A percentile compares a stretch with the other conserved stretches of the same genome.
These are phyloP conservation scores for Arvicanthis niloticus DNA, from an alignment of 2,113 vertebrate genomes.

Conservation along the genomic window DNA sequence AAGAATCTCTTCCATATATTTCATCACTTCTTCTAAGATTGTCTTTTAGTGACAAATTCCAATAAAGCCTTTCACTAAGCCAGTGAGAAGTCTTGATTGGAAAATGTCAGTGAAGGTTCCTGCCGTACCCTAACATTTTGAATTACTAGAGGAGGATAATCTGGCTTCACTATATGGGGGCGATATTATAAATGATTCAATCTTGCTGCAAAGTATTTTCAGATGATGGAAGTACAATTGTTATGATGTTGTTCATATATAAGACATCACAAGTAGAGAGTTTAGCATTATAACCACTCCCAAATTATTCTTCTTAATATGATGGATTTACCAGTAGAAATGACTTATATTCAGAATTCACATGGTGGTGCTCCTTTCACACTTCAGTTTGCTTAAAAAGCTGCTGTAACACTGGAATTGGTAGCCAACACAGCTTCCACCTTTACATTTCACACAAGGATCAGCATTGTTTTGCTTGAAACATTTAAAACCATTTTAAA, in stretches of 20 bases:
- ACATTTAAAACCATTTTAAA: slow-evolving; percentile 50
- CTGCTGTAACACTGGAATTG: neutral
- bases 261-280: neutral
- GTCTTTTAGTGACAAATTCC: neutral
- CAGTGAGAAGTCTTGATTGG: neutral
- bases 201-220: slow-evolving; percentile 20
- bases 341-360: neutral
- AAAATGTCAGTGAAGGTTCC: slow-evolving; percentile 10
- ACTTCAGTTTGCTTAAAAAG: neutral
- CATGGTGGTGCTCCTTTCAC: neutral
- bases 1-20: neutral
- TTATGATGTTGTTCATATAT: slow-evolving; percentile 28
- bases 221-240: neutral
- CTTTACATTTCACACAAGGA: slow-evolving; percentile 31
- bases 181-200: slow-evolving; percentile 33
- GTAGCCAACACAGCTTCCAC: neutral
- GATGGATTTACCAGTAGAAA: neutral
- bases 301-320: slow-evolving; percentile 49
- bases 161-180: slow-evolving; percentile 18
- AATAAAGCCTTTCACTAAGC: neutral
- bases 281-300: neutral
- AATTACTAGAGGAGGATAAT: neutral
- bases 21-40: neutral
- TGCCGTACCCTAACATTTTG: slow-evolving; percentile 10
- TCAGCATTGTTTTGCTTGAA: slow-evolving; percentile 33